Base-by-base conservation (phyloP, 2,797 vertebrate genomes). In the Erethizon dorsatum region DNA sequence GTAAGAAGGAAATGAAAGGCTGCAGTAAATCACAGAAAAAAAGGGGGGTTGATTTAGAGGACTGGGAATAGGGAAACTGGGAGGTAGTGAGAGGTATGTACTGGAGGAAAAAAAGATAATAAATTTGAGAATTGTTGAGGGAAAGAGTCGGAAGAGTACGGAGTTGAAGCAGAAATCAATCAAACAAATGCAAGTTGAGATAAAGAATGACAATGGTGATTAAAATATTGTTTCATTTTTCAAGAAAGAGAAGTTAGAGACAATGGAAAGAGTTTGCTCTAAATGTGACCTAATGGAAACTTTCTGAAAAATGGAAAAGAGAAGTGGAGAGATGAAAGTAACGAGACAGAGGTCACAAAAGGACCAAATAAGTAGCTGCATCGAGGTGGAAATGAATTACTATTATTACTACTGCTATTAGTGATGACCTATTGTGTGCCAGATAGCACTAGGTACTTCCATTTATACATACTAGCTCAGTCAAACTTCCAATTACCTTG, bases 111-210 rank as follows among this genome's bases (percentile, higher is more conserved):
- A 95, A 97, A 96, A 96, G 96, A 96, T 96, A 96, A 98, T 97
- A 97, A 96, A 97, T 97, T 96, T 97, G 79, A 97, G 95, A 94
- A 95, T 97, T 94, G 83, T 97, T 96, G 96, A 95, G 96, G 92
- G 83, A 88, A 96, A 89, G 88, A 96, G 94, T 79, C 88, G 95
- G 97, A 92, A 92, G 95, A 96, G 75, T 90, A 77, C 86, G n/a
- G 52, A 47, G 26, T n/a, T 95, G 95, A 97, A 93, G 89, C 83
- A 93, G 88, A 96, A 97, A 97, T 97, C 95, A 91, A 88, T 97
- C 95, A 97, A 94, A 98, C 73, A 90, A 88, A 93, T 95, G 95
- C 69, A 90, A 77, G 90, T 41, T 20, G 65, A 89, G 93, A 96
- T 96, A 77, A 97, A 95, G 95, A 94, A 94, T 56, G 93, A 96